Evolutionary conservation across 2,797 vertebrate species (phyloP), one percentile per base, ranked within the genome.

Genomic region (Leuciscus waleckii): DNA sequence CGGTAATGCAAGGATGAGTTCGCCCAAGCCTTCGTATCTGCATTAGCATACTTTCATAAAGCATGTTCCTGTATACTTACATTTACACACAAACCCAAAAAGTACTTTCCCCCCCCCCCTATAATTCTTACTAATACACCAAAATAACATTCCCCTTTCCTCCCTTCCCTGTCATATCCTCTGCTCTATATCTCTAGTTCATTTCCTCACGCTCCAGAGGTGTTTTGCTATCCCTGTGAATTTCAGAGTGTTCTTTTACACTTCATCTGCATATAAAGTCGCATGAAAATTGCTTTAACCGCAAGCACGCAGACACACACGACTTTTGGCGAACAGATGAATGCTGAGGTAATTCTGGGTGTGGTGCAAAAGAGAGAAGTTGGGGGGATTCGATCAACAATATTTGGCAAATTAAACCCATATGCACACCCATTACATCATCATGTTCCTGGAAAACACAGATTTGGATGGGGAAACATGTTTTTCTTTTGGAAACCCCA

Each of bases 251-350:
- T 84, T 85, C 88, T 46, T 86, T 78, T 77, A 84, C 67, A 68
- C 77, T 80, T 87, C 69, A 82, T 89, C 86, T 86, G 84, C 71
- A 87, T 84, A 84, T 51, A 51, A 80, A 79, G 41, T 79, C 67
- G 26, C 73, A 71, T 49, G n/a, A 11, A 84, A 65, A 81, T 58
- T n/a, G 61, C 80, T 83, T 19, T 10, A 35, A 85, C 79, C 61
- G n/a, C 81, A 83, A 7, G 43, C 78, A 61, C 74, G 26, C 87
- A 56, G 23, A 78, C 16, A 70, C 41, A 56, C 46, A 43, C 21
- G 63, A 76, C 58, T 70, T 63, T 83, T 75, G 82, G 75, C 56
- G 4, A 13, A 81, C 75, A 23, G 29, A 73, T 77, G 35, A 37
- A 56, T 32, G 39, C 67, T 83, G 74, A 86, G 46, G 63, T 76